Evolutionary conservation across 2,888 invertebrate genomes (phyloP).

Genomic region (Tetropium fuscum): DNA sequence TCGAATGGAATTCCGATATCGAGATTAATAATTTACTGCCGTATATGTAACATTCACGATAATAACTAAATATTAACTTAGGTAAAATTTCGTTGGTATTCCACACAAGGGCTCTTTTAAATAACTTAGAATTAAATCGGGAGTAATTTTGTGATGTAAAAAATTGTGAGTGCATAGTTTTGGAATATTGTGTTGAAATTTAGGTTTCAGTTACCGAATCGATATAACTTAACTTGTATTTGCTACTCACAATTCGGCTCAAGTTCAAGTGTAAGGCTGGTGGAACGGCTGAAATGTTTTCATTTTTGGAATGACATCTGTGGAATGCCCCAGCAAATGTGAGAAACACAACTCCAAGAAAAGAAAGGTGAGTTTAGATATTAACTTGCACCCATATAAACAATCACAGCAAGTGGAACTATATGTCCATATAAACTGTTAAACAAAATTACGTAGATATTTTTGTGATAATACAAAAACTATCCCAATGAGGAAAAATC

Average conservation of each 20-base stretch:
- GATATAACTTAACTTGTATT: slow-evolving; percentile 16
- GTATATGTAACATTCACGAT: background rate
- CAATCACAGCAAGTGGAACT: background rate
- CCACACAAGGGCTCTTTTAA: no score
- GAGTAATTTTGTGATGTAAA: background rate
- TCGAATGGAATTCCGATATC: slow-evolving; percentile 16
- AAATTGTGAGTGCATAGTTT: slow-evolving; percentile 18
- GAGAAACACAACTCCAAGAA: slow-evolving; percentile 50
- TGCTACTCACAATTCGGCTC: slow-evolving; percentile 7
- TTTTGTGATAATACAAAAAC: no score
- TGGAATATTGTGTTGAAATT: slow-evolving; percentile 19
- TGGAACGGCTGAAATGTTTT: slow-evolving; percentile 31
- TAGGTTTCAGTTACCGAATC: slow-evolving; percentile 11
- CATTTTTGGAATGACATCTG: slow-evolving; percentile 39
- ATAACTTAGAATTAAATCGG: no score
- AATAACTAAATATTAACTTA: no score
- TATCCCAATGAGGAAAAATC: no score
- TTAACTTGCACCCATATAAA: background rate
- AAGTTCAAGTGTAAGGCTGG: slow-evolving; percentile 22
- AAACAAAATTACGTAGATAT: no score
- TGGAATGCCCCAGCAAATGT: slow-evolving; percentile 38
- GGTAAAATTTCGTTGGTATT: no score
- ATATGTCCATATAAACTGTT: no score
- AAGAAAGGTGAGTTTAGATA: slow-evolving; percentile 46
- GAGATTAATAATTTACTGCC: background rate